Evolutionary conservation across 2,797 vertebrate species (phyloP), one percentile per base, ranked within the genome.

Genomic region (Distichodus sexfasciatus): DNA sequence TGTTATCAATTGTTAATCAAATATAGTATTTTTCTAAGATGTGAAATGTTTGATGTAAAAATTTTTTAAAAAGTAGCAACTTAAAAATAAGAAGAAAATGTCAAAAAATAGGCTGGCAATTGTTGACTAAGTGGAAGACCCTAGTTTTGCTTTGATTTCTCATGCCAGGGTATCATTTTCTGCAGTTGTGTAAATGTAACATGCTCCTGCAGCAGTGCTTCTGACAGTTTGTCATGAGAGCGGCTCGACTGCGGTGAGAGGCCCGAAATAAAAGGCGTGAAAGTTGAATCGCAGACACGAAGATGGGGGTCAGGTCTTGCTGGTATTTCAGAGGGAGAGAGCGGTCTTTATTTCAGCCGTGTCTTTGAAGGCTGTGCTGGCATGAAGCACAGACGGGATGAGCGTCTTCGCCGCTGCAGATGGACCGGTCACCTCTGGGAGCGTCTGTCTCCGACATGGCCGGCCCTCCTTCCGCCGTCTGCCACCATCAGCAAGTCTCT

Each of bases 391-490:
- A 33, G 38, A 54, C 28, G 58, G 43, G 67, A 47, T 61, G 66
- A 65, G 28, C 51, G 47, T 71, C 62, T 7, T 5, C 21, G 23
- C 47, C 23, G 36, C 43, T 35, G 58, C 73, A 73, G 70, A 76
- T 60, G 70, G 64, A 71, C 69, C n/a, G 75, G 69, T 75, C 64
- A 77, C 73, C 67, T 58, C 51, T 21, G 76, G 71, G 69, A 74
- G 15, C 40, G 21, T 64, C 66, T 35, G 61, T 51, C 57, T 62
- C 19, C 12, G 64, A n/a, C 43, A n/a, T 4, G 14, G 14, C 28
- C 19, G 8, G n/a, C 23, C 67, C 43, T 72, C 72, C 38, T 63
- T 66, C 59, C 47, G 57, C 71, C 65, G 61, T 75, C 69, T 74
- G 69, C 71, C 66, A 53, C 40, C 59, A 69, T 60, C 69, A 71